Conservation (phyloP, 2,888 invertebrate species). For the Dione juno region DNA sequence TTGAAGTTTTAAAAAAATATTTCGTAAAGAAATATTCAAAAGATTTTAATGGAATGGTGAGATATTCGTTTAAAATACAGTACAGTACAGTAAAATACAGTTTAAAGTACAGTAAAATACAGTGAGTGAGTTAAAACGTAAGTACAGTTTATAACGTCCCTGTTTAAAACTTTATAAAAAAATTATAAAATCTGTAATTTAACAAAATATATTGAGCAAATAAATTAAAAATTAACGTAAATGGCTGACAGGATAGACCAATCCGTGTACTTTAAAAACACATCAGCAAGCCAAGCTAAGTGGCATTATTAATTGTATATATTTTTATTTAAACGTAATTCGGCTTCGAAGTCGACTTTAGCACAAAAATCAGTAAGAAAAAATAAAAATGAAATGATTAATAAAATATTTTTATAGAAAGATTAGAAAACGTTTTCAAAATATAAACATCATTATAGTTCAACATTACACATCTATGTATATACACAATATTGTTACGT, state of each 20-base stretch:
- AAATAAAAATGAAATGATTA: background rate
- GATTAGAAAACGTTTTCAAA: slow-evolving; percentile 13
- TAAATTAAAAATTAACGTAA: slow-evolving; percentile 5
- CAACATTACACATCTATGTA: slow-evolving; percentile 24
- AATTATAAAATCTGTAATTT: background rate
- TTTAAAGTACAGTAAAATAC: no score
- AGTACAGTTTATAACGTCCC: slow-evolving; percentile 14
- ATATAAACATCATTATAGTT: slow-evolving; percentile 34
- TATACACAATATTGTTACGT: slow-evolving; percentile 30
- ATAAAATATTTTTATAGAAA: slow-evolving; percentile 3
- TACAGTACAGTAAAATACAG: no score
- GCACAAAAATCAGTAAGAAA: background rate
- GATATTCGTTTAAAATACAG: background rate
- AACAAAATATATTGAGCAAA: slow-evolving; percentile 17
- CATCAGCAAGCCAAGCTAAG: background rate
- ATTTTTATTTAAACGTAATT: slow-evolving; percentile 1
- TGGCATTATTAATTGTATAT: background rate
- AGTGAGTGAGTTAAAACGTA: background rate
- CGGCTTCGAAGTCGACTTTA: background rate
- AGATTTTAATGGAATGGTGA: slow-evolving; percentile 17
- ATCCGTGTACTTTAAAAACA: background rate
- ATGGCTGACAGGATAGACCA: slow-evolving; percentile 1
- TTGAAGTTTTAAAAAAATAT: background rate
- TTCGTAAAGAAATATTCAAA: background rate
- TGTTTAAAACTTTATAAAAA: background rate